A percentile compares a stretch with the other conserved stretches of the same genome.
Evolutionary conservation across 2,888 invertebrate genomes (phyloP).

Genomic region (Ernsta delagoae): DNA sequence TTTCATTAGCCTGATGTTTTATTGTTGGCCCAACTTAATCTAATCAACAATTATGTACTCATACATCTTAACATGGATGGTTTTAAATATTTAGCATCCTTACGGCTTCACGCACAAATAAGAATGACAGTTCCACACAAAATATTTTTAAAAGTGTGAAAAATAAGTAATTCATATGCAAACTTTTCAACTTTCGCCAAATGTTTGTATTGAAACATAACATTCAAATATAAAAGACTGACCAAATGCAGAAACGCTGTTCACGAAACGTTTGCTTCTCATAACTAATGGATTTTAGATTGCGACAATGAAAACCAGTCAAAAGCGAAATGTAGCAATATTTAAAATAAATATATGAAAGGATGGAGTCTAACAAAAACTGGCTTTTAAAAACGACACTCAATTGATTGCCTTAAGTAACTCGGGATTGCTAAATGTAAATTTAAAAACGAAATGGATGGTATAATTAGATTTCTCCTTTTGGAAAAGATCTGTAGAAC

Average conservation of each 20-base stretch:
- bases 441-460: not conserved
- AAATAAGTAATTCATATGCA: not conserved
- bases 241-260: slow-evolving; percentile 13
- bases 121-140: not conserved
- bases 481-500: not conserved
- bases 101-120: not conserved
- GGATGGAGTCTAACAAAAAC: slow-evolving; percentile 25
- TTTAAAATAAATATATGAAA: slow-evolving; percentile 24
- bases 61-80: no score
- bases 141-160: not conserved
- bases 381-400: slow-evolving; percentile 15
- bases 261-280: not conserved
- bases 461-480: not conserved
- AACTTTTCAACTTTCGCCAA: slow-evolving; percentile 7
- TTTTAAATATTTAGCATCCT: not conserved
- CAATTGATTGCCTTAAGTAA: slow-evolving; percentile 25
- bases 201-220: not conserved
- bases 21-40: no score
- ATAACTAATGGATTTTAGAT: slow-evolving; percentile 25
- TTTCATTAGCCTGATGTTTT: not conserved
- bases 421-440: slow-evolving; percentile 8
- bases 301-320: slow-evolving; percentile 14
- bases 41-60: no score
- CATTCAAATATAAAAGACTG: slow-evolving; percentile 11
- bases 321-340: slow-evolving; percentile 11